Conservation (phyloP, 2,113 vertebrate genomes). For the Ornithorhynchus anatinus region DNA sequence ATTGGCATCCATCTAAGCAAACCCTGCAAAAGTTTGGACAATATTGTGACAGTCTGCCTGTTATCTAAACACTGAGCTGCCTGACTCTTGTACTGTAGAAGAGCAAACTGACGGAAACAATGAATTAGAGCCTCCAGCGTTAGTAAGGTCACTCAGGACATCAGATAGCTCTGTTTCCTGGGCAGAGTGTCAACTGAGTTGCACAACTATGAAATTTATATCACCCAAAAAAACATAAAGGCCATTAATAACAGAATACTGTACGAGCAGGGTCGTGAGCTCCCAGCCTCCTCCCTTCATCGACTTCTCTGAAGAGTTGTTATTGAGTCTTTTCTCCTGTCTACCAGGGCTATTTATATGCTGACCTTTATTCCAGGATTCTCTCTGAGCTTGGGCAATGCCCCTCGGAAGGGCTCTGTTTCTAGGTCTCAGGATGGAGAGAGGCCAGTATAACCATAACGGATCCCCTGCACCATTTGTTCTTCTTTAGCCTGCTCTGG, state of each 20-base stretch:
- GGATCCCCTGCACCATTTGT: too few species aligned
- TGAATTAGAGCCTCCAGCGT: conserved; percentile 54
- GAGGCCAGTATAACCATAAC: too few species aligned
- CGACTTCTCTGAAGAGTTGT: neutral
- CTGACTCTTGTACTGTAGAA: conserved; percentile 5
- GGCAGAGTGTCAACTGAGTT: conserved; percentile 34
- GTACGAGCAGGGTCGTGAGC: conserved; percentile 29
- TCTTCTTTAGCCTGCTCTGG: too few species aligned
- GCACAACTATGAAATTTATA: conserved; percentile 64
- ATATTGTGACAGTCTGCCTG: neutral
- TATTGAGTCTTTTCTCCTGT: neutral
- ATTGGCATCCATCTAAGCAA: neutral
- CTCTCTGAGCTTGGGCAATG: neutral
- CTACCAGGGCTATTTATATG: neutral
- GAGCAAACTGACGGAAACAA: conserved; percentile 45
- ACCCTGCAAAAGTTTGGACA: neutral
- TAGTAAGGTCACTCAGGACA: conserved; percentile 54
- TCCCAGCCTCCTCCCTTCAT: neutral
- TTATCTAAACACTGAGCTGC: conserved; percentile 12
- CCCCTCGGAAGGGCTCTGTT: neutral
- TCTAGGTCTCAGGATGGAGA: neutral
- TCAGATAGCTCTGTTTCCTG: conserved; percentile 48
- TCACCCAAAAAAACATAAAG: conserved; percentile 50
- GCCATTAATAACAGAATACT: conserved; percentile 58
- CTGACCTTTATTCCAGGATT: neutral